A percentile compares a stretch with the other conserved stretches of the same genome.
phyloP scores from a whole-genome alignment of 2,113 vertebrate genomes.

The Vicugna pacos region DNA sequence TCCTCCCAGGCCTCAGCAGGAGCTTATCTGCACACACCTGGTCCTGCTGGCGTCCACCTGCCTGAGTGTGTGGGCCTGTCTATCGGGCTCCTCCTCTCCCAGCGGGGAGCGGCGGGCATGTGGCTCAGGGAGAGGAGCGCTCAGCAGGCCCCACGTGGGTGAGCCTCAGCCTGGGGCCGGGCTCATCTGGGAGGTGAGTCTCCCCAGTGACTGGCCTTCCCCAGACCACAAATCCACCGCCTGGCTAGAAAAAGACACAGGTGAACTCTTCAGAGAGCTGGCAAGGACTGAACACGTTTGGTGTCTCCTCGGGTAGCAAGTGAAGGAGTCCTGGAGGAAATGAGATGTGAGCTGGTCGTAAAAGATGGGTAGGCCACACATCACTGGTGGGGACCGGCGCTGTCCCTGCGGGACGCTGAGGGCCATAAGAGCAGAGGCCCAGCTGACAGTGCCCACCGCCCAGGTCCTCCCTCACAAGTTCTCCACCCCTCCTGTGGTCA shows the following conservation, averaged over 20 bases:
- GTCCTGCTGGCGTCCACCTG: neutral
- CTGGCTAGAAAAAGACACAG: neutral
- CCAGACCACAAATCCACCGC: neutral
- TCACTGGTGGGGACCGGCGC: neutral
- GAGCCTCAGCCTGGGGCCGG: neutral
- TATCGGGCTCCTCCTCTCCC: neutral
- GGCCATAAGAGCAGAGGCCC: neutral
- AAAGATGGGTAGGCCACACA: too few relatives aligned
- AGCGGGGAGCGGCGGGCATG: accelerated
- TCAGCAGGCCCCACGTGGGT: neutral
- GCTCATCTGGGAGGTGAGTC: neutral
- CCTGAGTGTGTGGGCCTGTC: accelerated
- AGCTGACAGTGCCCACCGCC: accelerated
- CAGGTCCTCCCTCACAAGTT: accelerated
- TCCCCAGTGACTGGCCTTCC: neutral
- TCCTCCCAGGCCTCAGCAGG: neutral
- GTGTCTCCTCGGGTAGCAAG: neutral
- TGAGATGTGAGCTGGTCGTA: neutral
- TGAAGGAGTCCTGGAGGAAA: neutral
- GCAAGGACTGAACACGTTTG: neutral
- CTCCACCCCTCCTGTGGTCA: neutral
- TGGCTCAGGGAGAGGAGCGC: accelerated
- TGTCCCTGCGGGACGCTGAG: neutral
- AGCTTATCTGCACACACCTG: neutral
- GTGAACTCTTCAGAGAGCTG: neutral